Evolutionary conservation across 2,113 vertebrate species (phyloP).

Genomic region (Pseudopipra pipra): DNA sequence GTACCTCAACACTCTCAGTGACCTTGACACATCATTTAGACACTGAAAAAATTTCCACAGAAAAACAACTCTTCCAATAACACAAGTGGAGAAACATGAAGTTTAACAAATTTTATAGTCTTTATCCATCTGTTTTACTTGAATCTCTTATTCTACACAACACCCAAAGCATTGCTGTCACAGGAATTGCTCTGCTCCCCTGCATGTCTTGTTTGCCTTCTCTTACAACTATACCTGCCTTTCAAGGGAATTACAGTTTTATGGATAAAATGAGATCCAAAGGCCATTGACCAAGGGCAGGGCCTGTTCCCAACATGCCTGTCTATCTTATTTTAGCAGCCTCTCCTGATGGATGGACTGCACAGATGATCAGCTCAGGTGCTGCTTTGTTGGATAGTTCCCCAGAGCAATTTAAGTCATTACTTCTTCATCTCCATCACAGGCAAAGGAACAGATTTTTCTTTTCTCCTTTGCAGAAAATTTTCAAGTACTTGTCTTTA

Average conservation of each 20-base stretch:
- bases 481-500: neutral
- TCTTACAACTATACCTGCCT: neutral
- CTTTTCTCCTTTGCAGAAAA: neutral
- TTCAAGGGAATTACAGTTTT: neutral
- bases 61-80: neutral
- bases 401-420: slow-evolving; percentile 33
- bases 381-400: neutral
- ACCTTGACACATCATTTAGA: neutral
- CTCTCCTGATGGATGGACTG: neutral
- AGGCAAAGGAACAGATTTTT: neutral
- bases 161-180: neutral
- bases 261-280: neutral
- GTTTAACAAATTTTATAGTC: neutral
- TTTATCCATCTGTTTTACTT: neutral
- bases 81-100: neutral
- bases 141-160: neutral
- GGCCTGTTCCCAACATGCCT: neutral
- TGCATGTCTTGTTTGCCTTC: neutral
- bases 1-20: too few relatives aligned
- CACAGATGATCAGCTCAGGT: slow-evolving; percentile 20
- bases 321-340: neutral
- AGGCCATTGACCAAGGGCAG: neutral
- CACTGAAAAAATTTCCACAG: neutral
- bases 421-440: neutral
- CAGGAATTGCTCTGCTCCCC: neutral